Conservation (phyloP, 2,888 invertebrate species). For the Fragum whitleyi region DNA sequence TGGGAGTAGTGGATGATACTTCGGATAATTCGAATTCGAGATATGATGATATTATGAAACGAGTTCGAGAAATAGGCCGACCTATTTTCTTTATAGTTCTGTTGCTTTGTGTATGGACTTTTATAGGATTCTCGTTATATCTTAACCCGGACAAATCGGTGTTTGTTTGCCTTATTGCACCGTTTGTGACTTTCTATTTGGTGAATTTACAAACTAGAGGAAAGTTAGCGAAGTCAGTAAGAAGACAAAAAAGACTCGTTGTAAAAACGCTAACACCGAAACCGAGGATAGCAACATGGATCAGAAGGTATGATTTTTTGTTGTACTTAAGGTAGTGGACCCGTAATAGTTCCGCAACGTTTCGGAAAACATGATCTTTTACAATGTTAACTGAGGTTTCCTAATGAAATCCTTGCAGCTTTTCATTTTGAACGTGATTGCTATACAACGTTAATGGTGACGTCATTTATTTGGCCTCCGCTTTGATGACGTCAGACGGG, state of each 20-base stretch:
- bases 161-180: conserved; percentile 17
- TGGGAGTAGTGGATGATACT: background rate
- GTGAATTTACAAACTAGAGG: conserved; percentile 25
- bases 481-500: no score
- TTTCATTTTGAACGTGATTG: no score
- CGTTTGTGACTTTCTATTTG: background rate
- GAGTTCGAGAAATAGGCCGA: background rate
- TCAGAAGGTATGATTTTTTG: conserved; percentile 4
- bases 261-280: background rate
- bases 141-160: conserved; percentile 12
- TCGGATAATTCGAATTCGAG: background rate
- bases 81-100: background rate
- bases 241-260: background rate
- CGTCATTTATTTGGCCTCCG: no score
- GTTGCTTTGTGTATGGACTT: background rate
- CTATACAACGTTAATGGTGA: no score
- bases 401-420: no score
- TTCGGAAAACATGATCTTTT: no score
- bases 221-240: background rate
- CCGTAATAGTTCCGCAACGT: no score
- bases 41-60: background rate
- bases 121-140: conserved; percentile 17
- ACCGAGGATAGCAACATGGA: background rate
- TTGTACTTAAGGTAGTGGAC: no score
- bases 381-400: no score